Evolutionary conservation across 2,888 invertebrate species (phyloP), one percentile per base, ranked within the genome.

Genomic region (Idaea biselata): DNA sequence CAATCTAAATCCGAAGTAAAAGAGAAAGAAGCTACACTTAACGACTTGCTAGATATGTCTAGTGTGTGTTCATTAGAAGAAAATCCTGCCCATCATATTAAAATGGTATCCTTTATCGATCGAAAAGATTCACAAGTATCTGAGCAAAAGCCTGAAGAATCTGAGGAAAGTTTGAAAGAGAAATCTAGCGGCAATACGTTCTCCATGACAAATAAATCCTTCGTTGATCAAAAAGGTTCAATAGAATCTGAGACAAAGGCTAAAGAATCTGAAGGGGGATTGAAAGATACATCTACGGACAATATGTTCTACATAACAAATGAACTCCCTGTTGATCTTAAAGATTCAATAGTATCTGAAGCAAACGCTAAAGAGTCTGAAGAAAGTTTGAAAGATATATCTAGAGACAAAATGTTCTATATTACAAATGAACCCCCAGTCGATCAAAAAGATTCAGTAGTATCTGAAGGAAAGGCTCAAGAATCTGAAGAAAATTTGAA

Each of bases 1-100:
- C 25, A 1, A 5, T 5, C n/a, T 4, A 11, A 53, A 16, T 53
- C 6, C n/a, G 53, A 53, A 4, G 53, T n/a, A 53, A 53, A 53
- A 53, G 53, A 16, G 6, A 53, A 16, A 16, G 53, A 75, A n/a
- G 79, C 82, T 0, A 72, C 84, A 16, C 65, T 86, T 0, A 70
- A 78, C 62, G 75, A 81, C 58, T 76, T 88, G 17, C 70, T 87
- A 11, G 82, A 86, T 61, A 84, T 86, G 86, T 83, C 87, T 0
- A 44, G n/a, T n/a, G 32, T 8, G 14, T 18, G 18, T 18, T n/a
- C 56, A 17, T 18, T 18, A 56, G 56, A 16, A 18, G 18, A 17
- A 18, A 25, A 25, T 3, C 25, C 25, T 25, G 16, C 16, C 16
- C 6, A 55, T 6, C n/a, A n/a, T 16, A 55, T 16, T 16, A 55